Base-by-base conservation (phyloP, 2,113 vertebrate species). In the Ifrita kowaldi region DNA sequence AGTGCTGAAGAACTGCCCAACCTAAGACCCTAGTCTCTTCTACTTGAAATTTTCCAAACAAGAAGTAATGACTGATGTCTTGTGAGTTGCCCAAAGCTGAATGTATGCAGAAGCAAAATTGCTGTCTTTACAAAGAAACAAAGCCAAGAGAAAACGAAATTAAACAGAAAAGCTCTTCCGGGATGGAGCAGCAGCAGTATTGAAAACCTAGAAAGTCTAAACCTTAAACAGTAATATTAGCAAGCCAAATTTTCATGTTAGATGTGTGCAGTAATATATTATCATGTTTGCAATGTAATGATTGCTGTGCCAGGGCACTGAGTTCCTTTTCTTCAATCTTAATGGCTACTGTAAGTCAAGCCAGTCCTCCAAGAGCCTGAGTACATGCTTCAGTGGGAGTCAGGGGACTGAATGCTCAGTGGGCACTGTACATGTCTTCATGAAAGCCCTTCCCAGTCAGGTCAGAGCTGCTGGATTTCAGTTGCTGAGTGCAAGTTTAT, bases 391-490 rank as follows among this genome's bases (percentile, higher is more conserved):
- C 42, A 32, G 10, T 68, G 1, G 4, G 21, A 39, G 22, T 39
- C 27, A 16, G 56, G 41, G 18, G 11, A 37, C 30, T 4, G 27
- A 49, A 33, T 2, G 2, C 52, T 64, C 27, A 42, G 18, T 8
- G 3, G 15, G 16, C 16, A 39, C 73, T 3, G 1, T 21, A 5
- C 13, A 7, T 10, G 6, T 46, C 49, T 67, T 63, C 16, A 1
- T 52, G 49, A 62, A 75, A 74, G 27, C 44, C 50, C 16, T 74
- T 88, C 44, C 41, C 55, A n/a, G 46, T 17, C 42, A 55, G 47
- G 11, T 74, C 46, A 50, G 32, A 74, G 55, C 18, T 71, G 32
- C 59, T 70, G 59, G 18, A 16, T 77, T 84, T 63, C 39, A 28
- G 26, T 26, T 50, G 39, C 52, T 33, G 49, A 52, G 62, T 12